Percentiles rank a stretch among this genome's conserved stretches.
Conservation (phyloP, 1,140 invertebrate species). For the Brachionus koreanus region DNA sequence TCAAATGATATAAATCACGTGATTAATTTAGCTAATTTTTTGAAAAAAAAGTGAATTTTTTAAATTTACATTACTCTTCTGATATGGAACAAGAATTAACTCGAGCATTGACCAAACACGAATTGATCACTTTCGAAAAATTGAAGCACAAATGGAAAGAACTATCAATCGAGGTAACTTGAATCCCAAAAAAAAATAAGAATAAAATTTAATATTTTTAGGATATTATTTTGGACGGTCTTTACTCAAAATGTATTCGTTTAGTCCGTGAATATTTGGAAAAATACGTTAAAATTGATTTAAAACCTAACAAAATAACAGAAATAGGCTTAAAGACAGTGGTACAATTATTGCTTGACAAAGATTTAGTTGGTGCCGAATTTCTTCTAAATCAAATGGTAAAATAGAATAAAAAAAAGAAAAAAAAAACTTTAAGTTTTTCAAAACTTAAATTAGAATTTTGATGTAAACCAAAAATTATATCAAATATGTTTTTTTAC, state of each 20-base stretch:
- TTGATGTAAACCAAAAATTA: conserved; percentile 33
- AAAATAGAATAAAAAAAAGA: not conserved
- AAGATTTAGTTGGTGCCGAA: conserved; percentile 28
- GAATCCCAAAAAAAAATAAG: not conserved
- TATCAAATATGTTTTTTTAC: conserved; percentile 41
- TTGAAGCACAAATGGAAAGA: conserved; percentile 44
- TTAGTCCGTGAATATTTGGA: conserved; percentile 35
- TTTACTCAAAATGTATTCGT: conserved; percentile 35
- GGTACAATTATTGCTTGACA: conserved; percentile 23
- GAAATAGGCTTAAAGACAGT: conserved; percentile 34
- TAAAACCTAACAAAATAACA: conserved; percentile 3
- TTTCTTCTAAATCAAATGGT: conserved; percentile 38
- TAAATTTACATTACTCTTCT: not conserved
- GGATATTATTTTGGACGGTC: conserved; percentile 39
- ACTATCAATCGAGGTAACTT: conserved; percentile 13
- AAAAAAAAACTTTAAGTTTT: not conserved
- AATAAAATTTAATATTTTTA: not conserved
- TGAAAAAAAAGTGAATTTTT: not conserved
- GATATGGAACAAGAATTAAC: conserved; percentile 27
- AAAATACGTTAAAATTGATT: conserved; percentile 27
- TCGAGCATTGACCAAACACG: not conserved
- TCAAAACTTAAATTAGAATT: not conserved
- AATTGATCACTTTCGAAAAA: conserved; percentile 14
- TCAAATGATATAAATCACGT: not conserved
- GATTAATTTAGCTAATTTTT: not conserved